Evolutionary conservation across 2,797 vertebrate species (phyloP), one percentile per base, ranked within the genome.

Genomic region (Spondyliosoma cantharus): DNA sequence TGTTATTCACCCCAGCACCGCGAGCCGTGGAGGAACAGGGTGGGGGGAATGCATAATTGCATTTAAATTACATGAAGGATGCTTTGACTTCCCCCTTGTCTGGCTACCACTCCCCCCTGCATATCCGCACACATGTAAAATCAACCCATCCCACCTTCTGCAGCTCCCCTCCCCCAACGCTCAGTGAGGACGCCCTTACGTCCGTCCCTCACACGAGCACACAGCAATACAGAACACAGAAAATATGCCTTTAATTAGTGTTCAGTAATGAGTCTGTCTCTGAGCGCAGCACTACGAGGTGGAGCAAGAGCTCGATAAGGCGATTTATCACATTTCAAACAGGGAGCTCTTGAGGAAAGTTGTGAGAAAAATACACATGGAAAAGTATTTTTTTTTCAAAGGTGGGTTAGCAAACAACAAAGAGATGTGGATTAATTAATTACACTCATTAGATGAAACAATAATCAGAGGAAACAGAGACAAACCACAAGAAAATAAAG

Each of bases 41-140:
- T 53, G 78, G 70, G 82, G 72, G 75, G 67, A 74, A 86, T 81
- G 87, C 79, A 90, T 91, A 90, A 95, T 92, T 95, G 90, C 91
- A 95, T 93, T 95, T 94, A 90, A 93, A 95, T 92, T 86, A 91
- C 87, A 91, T 86, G 85, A 93, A 90, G 85, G 84, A 84, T 85
- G 86, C 88, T 87, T 87, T 78, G 82, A 89, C 87, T 80, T 63
- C 80, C 71, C 76, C 71, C 83, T 83, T 83, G 86, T 90, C 88
- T 82, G 78, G 49, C 68, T 85, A 80, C 87, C 89, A 84, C 85
- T 84, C 80, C 87, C 78, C 65, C 57, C 75, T 79, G 71, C 67
- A 84, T 80, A 83, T 86, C 78, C 80, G 78, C 66, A 74, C 78
- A 83, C 74, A 70, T 87, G 70, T 86, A 84, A 84, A 87, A 85